Evolutionary conservation across 2,888 invertebrate species (phyloP), one percentile per base, ranked within the genome.

Genomic region (Epistrophe grossulariae): DNA sequence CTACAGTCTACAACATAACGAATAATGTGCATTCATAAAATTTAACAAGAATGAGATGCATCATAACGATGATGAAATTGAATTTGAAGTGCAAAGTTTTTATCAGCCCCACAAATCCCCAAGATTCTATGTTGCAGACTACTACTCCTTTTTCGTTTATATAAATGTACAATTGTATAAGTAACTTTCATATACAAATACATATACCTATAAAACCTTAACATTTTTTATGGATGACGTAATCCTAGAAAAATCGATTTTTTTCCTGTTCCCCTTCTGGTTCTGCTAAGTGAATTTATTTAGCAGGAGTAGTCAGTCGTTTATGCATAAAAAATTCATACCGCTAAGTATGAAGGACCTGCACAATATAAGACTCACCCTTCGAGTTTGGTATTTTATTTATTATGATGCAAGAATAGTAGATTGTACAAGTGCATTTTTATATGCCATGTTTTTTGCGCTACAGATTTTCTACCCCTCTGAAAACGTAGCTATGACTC

Each of bases 221-320:
- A 55, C 15, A 55, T 31, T 28, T 9, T 11, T 1, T 24, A 11
- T 11, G 3, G 28, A 55, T 31, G 55, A 55, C 28, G 55, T 31
- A 8, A 55, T 55, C 28, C 28, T 24, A 31, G n/a, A 28, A 57
- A 57, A 57, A 57, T 57, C 31, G 31, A 57, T 57, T 57, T 57
- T 31, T 6, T n/a, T 24, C 24, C 31, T n/a, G 15, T 57, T 57
- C 57, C n/a, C 31, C 31, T 57, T 31, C n/a, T n/a, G n/a, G 28
- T 2, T 55, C 40, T 28, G 31, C 57, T 57, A 10, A n/a, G 31
- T 9, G 8, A 8, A 31, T 10, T 55, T 31, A 28, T 15, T 55
- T 8, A 55, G 28, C 10, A 57, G 15, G 28, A 55, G 55, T 35
- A 24, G 24, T 24, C 24, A 24, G 24, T 24, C n/a, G 3, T 57